phyloP scores from a whole-genome alignment of 2,888 invertebrate genomes.

The Hydrotaea diabolus region DNA sequence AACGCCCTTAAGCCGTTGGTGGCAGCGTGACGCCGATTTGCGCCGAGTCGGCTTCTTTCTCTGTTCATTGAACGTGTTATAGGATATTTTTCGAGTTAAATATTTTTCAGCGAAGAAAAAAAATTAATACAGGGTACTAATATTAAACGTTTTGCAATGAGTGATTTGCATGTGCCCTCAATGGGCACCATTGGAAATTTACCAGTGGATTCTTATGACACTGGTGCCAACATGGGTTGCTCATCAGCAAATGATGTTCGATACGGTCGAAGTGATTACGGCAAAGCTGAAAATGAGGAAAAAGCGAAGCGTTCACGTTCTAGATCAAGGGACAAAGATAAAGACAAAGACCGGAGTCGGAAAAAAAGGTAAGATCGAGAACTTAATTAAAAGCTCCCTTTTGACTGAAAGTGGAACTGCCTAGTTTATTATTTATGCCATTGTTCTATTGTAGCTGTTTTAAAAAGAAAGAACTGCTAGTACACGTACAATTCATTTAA shows the following conservation, averaged over 20 bases:
- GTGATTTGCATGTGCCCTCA: constrained; percentile 52
- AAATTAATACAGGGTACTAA: background rate
- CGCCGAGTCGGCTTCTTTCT: too few relatives aligned
- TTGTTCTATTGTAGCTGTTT: too few relatives aligned
- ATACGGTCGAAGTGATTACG: constrained; percentile 57
- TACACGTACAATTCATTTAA: too few relatives aligned
- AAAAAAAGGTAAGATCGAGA: constrained; percentile 70
- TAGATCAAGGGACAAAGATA: constrained; percentile 71
- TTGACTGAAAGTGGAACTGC: too few relatives aligned
- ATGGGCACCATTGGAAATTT: constrained; percentile 38
- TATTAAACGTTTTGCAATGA: constrained; percentile 19
- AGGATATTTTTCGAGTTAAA: background rate
- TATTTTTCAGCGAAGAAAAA: too few relatives aligned
- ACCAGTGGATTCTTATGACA: constrained; percentile 49
- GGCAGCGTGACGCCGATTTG: too few relatives aligned
- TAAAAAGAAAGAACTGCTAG: too few relatives aligned
- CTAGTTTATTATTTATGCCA: too few relatives aligned
- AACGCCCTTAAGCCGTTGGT: too few relatives aligned
- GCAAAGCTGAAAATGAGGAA: constrained; percentile 10
- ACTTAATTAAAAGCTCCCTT: too few relatives aligned
- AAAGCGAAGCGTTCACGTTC: constrained; percentile 73
- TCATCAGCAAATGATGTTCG: constrained; percentile 71
- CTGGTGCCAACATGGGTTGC: constrained; percentile 61
- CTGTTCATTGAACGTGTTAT: too few relatives aligned
- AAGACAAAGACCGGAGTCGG: constrained; percentile 70